Base-by-base conservation (phyloP, 1,140 invertebrate genomes). In the Streblospio benedicti region DNA sequence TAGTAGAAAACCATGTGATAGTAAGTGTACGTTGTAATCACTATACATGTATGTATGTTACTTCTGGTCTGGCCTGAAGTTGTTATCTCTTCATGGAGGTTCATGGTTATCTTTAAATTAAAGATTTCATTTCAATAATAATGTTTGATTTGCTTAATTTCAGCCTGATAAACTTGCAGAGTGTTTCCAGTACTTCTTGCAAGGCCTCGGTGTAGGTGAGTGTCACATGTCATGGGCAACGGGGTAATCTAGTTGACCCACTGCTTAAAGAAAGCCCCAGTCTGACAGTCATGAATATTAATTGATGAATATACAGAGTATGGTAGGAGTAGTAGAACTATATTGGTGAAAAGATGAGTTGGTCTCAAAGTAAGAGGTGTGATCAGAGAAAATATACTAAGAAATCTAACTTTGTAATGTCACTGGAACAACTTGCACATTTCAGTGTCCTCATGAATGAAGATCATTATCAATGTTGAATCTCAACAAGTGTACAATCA, bases 101-200 rank as follows among this genome's bases (percentile, higher is more conserved):
- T n/a, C n/a, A n/a, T n/a, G n/a, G n/a, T n/a, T n/a, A n/a, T n/a
- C n/a, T n/a, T n/a, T n/a, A n/a, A n/a, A n/a, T n/a, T n/a, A n/a
- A n/a, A n/a, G n/a, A n/a, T n/a, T n/a, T n/a, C n/a, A n/a, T n/a
- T n/a, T n/a, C n/a, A n/a, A n/a, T n/a, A n/a, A n/a, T n/a, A n/a
- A n/a, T n/a, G n/a, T n/a, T n/a, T n/a, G n/a, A 6, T 31, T 1
- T 45, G 54, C 71, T 57, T 62, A 62, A 32, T 76, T 77, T 20
- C 77, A 89, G 86, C 87, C 88, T 9, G 86, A 86, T 1, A 89
- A 89, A 71, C 83, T 89, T 20, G 86, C 87, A 20, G 87, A 89
- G 66, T 87, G 87, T 57, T 84, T 89, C 66, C 78, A 89, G 50
- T 82, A 90, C 52, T 90, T 90, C 80, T 86, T 86, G 75, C 88